Base-by-base conservation (phyloP, 2,113 vertebrate species). In the Ictalurus furcatus region DNA sequence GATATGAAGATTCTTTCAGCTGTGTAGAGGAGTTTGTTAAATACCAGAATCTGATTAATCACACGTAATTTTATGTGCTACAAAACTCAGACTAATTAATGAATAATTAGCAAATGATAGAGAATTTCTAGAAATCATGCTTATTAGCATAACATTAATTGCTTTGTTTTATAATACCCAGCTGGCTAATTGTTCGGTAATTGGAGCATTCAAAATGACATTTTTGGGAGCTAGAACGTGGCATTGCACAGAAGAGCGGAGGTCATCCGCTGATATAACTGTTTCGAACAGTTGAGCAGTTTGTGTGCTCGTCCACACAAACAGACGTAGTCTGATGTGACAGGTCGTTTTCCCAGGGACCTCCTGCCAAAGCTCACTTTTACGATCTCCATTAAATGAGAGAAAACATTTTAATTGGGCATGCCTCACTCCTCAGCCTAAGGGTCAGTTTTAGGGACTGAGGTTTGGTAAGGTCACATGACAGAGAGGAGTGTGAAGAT, bases 81-180 rank as follows among this genome's bases (percentile, higher is more conserved):
- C 90, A 90, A 93, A 93, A 87, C 90, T 92, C 92, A 90, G 30
- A 86, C 94, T 94, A 95, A 95, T 95, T 95, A 95, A 91, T 85
- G 2, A 90, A 91, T 92, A 92, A 94, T 95, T 95, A 95, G 93
- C 90, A 90, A 93, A 93, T 92, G 93, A 94, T 93, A 89, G 85
- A 90, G 91, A 95, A 95, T 94, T 92, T 93, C 92, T 91, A 81
- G 88, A 93, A 95, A 93, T 95, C 92, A 84, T 89, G 93, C 91
- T 95, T 93, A 96, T 95, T 95, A 95, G 91, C 94, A 94, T 93
- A 94, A 91, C 95, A 94, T 93, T 91, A 96, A 95, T 93, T 91
- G 94, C 94, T 94, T 94, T 95, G 94, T 95, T 95, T 94, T 93
- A 94, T 92, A 93, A 93, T 91, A 93, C 92, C 93, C 94, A 95